Conservation (phyloP, 1,140 invertebrate species). For the Pachypeltis micranthus region DNA sequence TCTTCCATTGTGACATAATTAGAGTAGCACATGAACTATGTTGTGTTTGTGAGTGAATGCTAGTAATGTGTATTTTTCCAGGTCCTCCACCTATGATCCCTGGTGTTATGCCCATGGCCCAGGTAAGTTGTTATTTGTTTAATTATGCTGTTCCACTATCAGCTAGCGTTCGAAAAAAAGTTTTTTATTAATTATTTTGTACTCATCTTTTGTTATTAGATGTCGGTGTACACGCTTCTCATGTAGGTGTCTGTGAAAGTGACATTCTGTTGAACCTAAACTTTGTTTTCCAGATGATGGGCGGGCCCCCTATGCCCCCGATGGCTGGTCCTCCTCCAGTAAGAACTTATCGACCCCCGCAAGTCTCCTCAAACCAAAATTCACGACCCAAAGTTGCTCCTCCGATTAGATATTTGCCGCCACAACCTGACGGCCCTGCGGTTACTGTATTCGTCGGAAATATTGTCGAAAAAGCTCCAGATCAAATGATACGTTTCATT, state of each 20-base stretch:
- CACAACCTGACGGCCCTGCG: constrained; percentile 54
- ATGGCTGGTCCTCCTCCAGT: constrained; percentile 23
- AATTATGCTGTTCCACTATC: background rate
- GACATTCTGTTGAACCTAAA: too few relatives aligned
- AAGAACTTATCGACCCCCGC: constrained; percentile 23
- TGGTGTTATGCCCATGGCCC: constrained; percentile 39
- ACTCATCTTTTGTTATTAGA: too few relatives aligned
- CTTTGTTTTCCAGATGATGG: constrained; percentile 25
- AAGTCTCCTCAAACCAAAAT: background rate
- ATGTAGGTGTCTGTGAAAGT: too few relatives aligned
- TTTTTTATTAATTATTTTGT: too few relatives aligned
- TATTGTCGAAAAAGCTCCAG: constrained; percentile 89
- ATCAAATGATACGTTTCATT: constrained; percentile 87
- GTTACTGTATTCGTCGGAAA: constrained; percentile 98
- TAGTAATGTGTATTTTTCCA: constrained; percentile 21
- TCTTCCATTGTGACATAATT: too few relatives aligned
- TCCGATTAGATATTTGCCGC: constrained; percentile 16
- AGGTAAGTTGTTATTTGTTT: constrained; percentile 34
- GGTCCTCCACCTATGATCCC: constrained; percentile 37
- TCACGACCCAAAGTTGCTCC: constrained; percentile 7
- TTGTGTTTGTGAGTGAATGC: too few relatives aligned
- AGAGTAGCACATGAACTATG: too few relatives aligned
- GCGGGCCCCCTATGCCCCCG: constrained; percentile 28
- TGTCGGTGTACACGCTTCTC: too few relatives aligned
- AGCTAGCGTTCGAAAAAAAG: too few relatives aligned